Evolutionary conservation across 1,140 invertebrate species (phyloP).

Genomic region (Brachionus paranguensis): DNA sequence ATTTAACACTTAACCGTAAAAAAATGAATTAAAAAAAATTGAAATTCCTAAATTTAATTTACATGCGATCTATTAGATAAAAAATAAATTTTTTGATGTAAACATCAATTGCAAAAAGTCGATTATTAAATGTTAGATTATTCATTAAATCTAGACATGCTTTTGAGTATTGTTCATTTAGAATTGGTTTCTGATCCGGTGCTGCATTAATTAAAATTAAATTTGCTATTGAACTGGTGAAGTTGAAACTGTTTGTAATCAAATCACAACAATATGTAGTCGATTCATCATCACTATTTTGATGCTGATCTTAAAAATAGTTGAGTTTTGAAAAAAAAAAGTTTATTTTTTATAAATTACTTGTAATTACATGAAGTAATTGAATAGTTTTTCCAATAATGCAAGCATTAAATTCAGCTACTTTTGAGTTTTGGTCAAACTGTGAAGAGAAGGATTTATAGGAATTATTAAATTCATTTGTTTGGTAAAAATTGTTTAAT

Average conservation of each 20-base stretch:
- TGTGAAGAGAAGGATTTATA: not conserved
- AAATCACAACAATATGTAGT: not conserved
- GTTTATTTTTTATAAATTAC: not conserved
- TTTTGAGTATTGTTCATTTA: constrained; percentile 4
- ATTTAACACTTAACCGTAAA: not conserved
- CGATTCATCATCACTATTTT: constrained; percentile 10
- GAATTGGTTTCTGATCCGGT: not conserved
- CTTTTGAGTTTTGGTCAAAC: not conserved
- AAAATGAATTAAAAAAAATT: not conserved
- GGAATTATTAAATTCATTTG: not conserved
- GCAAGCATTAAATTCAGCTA: not conserved
- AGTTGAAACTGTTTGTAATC: not conserved
- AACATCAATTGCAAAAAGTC: not conserved
- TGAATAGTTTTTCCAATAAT: constrained; percentile 3
- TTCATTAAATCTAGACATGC: not conserved
- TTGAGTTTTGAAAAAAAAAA: not conserved
- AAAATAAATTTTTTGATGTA: constrained; percentile 1
- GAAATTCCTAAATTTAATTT: not conserved
- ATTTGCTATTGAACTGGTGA: not conserved
- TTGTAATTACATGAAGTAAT: constrained; percentile 12
- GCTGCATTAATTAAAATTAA: not conserved
- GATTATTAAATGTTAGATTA: constrained; percentile 12
- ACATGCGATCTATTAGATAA: not conserved
- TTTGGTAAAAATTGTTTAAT: not conserved
- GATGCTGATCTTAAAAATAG: not conserved